Conservation (phyloP, 2,888 invertebrate genomes). For the Dysmachus trigonus region DNA sequence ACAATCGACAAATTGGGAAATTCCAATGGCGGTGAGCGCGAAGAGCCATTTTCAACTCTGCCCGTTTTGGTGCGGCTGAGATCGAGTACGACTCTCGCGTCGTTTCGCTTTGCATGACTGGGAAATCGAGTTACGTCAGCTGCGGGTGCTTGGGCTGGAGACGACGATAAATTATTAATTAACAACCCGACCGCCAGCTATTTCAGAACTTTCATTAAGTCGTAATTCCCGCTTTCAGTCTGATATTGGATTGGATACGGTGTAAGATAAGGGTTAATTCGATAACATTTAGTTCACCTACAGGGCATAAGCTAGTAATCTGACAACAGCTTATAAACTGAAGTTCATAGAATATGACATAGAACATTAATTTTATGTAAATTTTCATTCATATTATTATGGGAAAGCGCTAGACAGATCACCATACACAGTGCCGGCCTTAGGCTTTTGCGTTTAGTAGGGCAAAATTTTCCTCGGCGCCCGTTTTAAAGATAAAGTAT, state of each 20-base stretch:
- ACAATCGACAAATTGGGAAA: slow-evolving; percentile 1
- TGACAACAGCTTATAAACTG: background rate
- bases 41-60: background rate
- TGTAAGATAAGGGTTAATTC: background rate
- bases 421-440: too few species aligned
- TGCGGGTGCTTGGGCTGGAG: background rate
- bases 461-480: too few species aligned
- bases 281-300: background rate
- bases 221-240: background rate
- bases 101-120: background rate
- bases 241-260: background rate
- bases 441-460: too few species aligned
- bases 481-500: too few species aligned
- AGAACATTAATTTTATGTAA: background rate
- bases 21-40: slow-evolving; percentile 10
- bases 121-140: slow-evolving; percentile 1
- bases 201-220: background rate
- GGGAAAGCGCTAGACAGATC: background rate
- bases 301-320: background rate
- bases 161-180: background rate
- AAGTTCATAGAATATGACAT: background rate
- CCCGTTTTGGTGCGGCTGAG: background rate
- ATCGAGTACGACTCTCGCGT: background rate
- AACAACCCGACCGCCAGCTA: background rate
- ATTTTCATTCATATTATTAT: background rate